Evolutionary conservation across 2,113 vertebrate species (phyloP).

Genomic region (Plecturocebus donacophilus): DNA sequence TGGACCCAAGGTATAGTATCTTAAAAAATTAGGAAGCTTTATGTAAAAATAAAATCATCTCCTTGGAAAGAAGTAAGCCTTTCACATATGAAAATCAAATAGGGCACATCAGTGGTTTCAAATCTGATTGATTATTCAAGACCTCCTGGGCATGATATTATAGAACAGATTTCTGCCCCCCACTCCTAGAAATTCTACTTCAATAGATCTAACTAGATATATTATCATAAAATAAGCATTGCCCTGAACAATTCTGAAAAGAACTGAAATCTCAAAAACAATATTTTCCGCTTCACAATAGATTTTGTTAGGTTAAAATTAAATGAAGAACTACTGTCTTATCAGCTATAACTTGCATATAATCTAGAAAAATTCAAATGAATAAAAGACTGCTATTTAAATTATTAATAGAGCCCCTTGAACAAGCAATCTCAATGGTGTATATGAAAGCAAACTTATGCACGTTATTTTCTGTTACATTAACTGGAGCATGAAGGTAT

Average conservation of each 20-base stretch:
- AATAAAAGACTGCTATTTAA: neutral
- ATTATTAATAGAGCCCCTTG: neutral
- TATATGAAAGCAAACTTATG: neutral
- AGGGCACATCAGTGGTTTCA: constrained; percentile 20
- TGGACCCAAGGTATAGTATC: neutral
- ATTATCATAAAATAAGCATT: neutral
- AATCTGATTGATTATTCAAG: neutral
- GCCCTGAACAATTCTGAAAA: neutral
- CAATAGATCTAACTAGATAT: neutral
- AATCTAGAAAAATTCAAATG: neutral
- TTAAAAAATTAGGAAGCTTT: constrained; percentile 16
- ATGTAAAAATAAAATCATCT: neutral
- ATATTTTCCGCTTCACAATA: neutral
- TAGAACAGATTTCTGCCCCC: neutral
- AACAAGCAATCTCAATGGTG: neutral
- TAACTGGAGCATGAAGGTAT: neutral
- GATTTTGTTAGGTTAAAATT: neutral
- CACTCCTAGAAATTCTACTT: neutral
- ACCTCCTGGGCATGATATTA: neutral
- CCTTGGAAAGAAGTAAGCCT: neutral
- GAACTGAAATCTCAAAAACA: neutral
- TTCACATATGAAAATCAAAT: constrained; percentile 44
- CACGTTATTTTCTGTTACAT: constrained; percentile 7
- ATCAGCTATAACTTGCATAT: neutral
- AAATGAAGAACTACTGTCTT: neutral